Evolutionary conservation across 2,888 invertebrate genomes (phyloP).

Genomic region (Parochlus steinenii): DNA sequence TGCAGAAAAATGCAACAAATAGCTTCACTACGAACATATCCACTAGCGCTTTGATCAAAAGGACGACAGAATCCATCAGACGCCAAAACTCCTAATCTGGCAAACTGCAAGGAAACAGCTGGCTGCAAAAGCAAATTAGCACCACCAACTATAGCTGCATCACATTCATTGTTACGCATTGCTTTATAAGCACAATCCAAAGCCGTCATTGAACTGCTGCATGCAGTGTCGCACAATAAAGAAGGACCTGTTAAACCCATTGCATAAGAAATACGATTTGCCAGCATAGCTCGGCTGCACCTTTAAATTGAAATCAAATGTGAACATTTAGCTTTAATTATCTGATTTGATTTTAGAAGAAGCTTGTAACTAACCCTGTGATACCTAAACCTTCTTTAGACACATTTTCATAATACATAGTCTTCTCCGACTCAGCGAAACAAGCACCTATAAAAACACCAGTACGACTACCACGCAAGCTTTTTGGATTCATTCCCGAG

Average conservation of each 20-base stretch:
- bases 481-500: slow-evolving; percentile 50
- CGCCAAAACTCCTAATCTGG: slow-evolving; percentile 19
- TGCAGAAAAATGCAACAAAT: slow-evolving; percentile 30
- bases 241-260: slow-evolving; percentile 81
- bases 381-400: slow-evolving; percentile 33
- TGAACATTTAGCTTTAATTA: too few relatives aligned
- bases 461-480: slow-evolving; percentile 45
- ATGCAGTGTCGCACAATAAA: slow-evolving; percentile 79
- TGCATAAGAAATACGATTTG: slow-evolving; percentile 78
- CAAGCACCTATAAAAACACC: slow-evolving; percentile 60
- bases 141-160: slow-evolving; percentile 79
- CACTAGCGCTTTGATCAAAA: slow-evolving; percentile 30
- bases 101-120: slow-evolving; percentile 74
- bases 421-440: slow-evolving; percentile 54
- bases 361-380: slow-evolving; percentile 24
- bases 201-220: slow-evolving; percentile 83
- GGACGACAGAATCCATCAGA: slow-evolving; percentile 18
- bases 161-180: slow-evolving; percentile 64
- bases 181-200: slow-evolving; percentile 65
- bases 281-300: slow-evolving; percentile 80
- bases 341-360: too few relatives aligned
- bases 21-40: slow-evolving; percentile 39
- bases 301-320: too few relatives aligned
- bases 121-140: slow-evolving; percentile 75
- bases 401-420: slow-evolving; percentile 48